Conservation (phyloP, 2,888 invertebrate species). For the Morpho deidamia region DNA sequence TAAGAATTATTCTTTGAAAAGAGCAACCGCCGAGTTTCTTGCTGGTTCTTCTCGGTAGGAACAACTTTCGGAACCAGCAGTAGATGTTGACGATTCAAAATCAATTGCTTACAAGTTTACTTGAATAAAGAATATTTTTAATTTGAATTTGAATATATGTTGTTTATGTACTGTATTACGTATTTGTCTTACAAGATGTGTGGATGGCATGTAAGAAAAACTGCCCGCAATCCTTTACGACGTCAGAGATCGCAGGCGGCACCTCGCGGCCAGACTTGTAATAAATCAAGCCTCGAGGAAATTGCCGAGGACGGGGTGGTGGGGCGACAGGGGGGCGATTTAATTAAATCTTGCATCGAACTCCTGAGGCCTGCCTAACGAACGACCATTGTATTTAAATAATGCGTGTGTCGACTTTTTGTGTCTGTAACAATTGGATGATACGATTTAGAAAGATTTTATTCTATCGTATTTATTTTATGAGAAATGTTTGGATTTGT, state of each 20-base stretch:
- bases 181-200: background rate
- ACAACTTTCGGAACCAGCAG: no score
- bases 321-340: constrained; percentile 59
- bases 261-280: constrained; percentile 62
- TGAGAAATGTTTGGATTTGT: no score
- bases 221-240: constrained; percentile 65
- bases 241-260: constrained; percentile 42
- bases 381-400: constrained; percentile 77
- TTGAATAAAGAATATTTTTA: no score
- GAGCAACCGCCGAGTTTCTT: no score
- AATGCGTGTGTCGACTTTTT: constrained; percentile 72
- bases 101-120: no score
- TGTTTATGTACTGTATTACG: no score
- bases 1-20: no score
- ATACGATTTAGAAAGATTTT: constrained; percentile 17
- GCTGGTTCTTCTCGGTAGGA: no score
- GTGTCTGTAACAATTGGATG: constrained; percentile 30
- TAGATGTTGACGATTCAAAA: no score
- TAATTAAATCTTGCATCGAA: constrained; percentile 81
- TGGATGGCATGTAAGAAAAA: constrained; percentile 32
- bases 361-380: constrained; percentile 76
- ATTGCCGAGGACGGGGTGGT: constrained; percentile 58
- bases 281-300: constrained; percentile 78
- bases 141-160: no score
- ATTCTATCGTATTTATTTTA: background rate